Evolutionary conservation across 2,797 vertebrate species (phyloP).

Genomic region (Gymnothorax reevesii): DNA sequence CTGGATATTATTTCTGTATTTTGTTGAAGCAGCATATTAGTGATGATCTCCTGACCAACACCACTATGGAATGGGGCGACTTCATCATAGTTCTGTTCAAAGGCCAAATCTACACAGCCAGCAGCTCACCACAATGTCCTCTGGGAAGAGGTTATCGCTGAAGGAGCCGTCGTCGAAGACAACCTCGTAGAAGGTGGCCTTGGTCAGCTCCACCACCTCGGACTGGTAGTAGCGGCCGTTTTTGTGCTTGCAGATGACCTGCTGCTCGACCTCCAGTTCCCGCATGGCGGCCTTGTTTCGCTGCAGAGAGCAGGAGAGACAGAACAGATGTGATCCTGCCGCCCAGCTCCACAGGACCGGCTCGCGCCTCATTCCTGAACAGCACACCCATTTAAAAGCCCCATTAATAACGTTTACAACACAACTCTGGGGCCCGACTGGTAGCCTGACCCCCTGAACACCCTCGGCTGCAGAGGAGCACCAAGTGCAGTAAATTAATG

Average conservation of each 20-base stretch:
- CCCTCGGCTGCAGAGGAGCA: too few species aligned
- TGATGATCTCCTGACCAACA: background rate
- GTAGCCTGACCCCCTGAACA: too few species aligned
- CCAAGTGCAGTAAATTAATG: too few species aligned
- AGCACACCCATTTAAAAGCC: too few species aligned
- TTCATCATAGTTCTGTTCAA: too few species aligned
- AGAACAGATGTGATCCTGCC: background rate
- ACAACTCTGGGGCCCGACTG: too few species aligned
- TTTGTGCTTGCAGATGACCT: slow-evolving; percentile 93
- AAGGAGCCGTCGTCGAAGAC: slow-evolving; percentile 98
- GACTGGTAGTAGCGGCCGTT: slow-evolving; percentile 97
- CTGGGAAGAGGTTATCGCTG: slow-evolving; percentile 96
- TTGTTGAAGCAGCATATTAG: too few species aligned
- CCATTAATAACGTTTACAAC: too few species aligned
- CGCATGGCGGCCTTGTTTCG: slow-evolving; percentile 81
- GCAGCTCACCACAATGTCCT: slow-evolving; percentile 89
- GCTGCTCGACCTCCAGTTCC: slow-evolving; percentile 83
- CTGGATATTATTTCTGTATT: too few species aligned
- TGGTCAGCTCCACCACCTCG: slow-evolving; percentile 88
- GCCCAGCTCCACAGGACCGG: background rate
- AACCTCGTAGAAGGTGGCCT: slow-evolving; percentile 95
- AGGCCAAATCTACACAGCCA: too few species aligned
- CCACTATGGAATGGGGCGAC: background rate
- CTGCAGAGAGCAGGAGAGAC: slow-evolving; percentile 51
- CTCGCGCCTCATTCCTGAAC: background rate